Percentiles rank a stretch among this genome's conserved stretches.
phyloP scores from a whole-genome alignment of 2,888 invertebrate genomes.

The Pollenia labialis region DNA sequence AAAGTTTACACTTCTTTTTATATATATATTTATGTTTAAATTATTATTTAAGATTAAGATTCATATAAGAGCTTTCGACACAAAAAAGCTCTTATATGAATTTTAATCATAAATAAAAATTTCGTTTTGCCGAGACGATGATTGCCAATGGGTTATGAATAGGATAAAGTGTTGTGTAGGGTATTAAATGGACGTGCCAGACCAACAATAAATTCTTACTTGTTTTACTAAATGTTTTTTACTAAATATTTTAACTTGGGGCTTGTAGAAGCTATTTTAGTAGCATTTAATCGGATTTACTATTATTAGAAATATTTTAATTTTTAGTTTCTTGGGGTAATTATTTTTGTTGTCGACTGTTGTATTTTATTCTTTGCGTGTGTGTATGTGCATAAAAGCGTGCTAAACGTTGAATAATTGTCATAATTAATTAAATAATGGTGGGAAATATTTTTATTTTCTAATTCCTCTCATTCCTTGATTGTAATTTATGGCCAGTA shows the following conservation, averaged over 20 bases:
- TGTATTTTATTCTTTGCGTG: background rate
- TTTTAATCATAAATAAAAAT: too few species aligned
- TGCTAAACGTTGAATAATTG: constrained; percentile 65
- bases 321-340: background rate
- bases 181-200: too few species aligned
- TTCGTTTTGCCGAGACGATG: too few species aligned
- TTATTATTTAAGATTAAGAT: too few species aligned
- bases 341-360: background rate
- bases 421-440: constrained; percentile 69
- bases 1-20: too few species aligned
- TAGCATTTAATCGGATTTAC: constrained; percentile 15
- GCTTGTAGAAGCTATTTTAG: background rate
- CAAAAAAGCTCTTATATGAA: too few species aligned
- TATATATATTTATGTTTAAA: too few species aligned
- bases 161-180: too few species aligned
- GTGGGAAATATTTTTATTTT: constrained; percentile 64
- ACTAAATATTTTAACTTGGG: background rate
- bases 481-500: background rate
- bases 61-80: too few species aligned
- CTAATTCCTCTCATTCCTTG: constrained; percentile 1
- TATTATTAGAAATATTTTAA: constrained; percentile 25
- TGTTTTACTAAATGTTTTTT: too few species aligned
- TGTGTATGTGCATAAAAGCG: constrained; percentile 39
- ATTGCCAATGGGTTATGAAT: too few species aligned
- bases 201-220: too few species aligned